Evolutionary conservation across 1,140 invertebrate species (phyloP).

Genomic region (Diprion similis): DNA sequence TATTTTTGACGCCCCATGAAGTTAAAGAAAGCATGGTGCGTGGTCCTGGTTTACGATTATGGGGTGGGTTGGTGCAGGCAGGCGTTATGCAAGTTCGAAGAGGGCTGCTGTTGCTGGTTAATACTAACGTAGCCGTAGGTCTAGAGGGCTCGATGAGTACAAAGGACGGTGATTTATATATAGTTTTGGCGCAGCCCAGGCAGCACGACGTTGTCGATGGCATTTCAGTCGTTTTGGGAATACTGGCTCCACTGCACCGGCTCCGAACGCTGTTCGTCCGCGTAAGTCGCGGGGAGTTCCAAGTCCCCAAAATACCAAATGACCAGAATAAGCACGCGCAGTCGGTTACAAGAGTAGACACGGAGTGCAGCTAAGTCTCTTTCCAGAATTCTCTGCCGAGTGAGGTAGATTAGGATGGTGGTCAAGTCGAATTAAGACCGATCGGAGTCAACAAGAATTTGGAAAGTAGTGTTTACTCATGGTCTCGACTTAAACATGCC

Average conservation of each 20-base stretch:
- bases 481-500: too few species aligned
- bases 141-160: slow-evolving; percentile 25
- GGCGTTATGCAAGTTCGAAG: slow-evolving; percentile 3
- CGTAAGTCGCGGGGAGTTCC: background rate
- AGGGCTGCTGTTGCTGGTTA: background rate
- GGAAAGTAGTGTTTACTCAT: too few species aligned
- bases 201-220: slow-evolving; percentile 26
- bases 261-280: background rate
- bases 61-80: background rate
- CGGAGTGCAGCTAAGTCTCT: too few species aligned
- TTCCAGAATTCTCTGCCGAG: too few species aligned
- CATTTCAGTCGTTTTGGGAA: slow-evolving; percentile 56
- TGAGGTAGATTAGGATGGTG: too few species aligned
- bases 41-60: too few species aligned
- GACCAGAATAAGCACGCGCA: background rate
- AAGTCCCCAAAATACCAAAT: background rate
- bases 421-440: too few species aligned
- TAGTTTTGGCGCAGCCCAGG: slow-evolving; percentile 52
- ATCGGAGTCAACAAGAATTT: too few species aligned
- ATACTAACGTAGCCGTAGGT: background rate
- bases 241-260: slow-evolving; percentile 16
- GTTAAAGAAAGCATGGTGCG: too few species aligned
- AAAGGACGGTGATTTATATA: slow-evolving; percentile 49
- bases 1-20: too few species aligned
- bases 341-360: background rate